Conservation (phyloP, 2,888 invertebrate species). For the Dryococelus australis region DNA sequence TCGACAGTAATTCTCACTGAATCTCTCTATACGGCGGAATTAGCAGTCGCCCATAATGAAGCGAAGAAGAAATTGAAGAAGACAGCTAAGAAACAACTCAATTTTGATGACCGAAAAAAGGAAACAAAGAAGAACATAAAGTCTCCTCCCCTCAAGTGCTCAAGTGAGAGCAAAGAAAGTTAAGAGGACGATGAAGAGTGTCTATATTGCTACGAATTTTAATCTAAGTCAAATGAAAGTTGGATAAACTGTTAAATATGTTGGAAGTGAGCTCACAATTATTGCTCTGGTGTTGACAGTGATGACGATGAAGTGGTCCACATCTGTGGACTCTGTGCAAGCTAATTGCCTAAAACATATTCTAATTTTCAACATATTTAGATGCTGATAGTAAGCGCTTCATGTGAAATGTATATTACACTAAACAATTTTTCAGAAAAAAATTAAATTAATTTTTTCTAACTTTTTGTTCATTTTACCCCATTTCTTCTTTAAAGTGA, state of each 20-base stretch:
- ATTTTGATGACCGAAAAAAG: neutral
- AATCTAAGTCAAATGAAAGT: too few species aligned
- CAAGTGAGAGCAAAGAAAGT: neutral
- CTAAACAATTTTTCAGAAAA: neutral
- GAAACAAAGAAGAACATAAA: neutral
- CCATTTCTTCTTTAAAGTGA: neutral
- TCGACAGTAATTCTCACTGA: too few species aligned
- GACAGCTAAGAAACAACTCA: neutral
- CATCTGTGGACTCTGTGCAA: too few species aligned
- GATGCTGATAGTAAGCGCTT: neutral
- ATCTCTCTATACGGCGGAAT: neutral
- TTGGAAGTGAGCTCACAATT: too few species aligned
- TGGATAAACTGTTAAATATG: too few species aligned
- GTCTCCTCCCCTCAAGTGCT: too few species aligned
- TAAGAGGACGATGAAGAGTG: too few species aligned
- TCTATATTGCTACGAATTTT: too few species aligned
- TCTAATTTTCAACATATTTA: neutral
- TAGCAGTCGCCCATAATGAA: neutral
- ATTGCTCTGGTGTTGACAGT: too few species aligned
- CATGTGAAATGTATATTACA: neutral
- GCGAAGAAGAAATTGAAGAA: neutral
- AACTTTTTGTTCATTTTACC: neutral
- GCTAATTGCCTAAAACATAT: neutral
- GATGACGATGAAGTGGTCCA: too few species aligned
- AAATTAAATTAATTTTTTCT: neutral